Conservation (phyloP, 2,113 vertebrate species). For the Cinclus cinclus region DNA sequence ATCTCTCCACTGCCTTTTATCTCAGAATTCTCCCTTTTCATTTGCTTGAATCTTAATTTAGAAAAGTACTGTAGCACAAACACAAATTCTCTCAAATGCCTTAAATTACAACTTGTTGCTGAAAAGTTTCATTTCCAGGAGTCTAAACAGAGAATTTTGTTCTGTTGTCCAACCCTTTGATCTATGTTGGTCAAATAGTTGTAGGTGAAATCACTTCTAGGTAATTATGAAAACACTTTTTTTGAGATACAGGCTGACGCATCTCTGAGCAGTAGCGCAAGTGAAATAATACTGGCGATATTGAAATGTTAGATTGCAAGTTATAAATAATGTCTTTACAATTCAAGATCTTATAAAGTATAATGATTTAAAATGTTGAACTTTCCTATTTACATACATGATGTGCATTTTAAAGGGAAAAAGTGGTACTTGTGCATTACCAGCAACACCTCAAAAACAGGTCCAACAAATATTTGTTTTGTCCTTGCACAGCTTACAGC, state of each 20-base stretch:
- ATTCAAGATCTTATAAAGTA: not conserved
- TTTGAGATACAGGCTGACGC: not conserved
- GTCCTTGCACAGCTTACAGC: not conserved
- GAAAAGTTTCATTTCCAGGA: not conserved
- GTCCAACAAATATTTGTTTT: not conserved
- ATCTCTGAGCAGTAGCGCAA: not conserved
- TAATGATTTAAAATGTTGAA: not conserved
- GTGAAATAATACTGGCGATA: not conserved
- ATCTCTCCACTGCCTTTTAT: not conserved
- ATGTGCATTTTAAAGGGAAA: not conserved
- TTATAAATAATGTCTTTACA: not conserved
- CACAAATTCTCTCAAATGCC: not conserved
- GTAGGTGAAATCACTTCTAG: not conserved
- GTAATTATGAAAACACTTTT: not conserved
- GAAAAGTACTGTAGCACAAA: not conserved
- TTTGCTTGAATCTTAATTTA: not conserved
- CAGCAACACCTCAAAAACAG: not conserved
- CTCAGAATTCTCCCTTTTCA: not conserved
- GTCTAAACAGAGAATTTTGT: not conserved
- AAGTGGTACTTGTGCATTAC: not conserved
- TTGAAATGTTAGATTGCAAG: not conserved
- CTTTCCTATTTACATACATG: rapidly evolving
- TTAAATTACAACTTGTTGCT: not conserved
- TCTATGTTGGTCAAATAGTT: not conserved
- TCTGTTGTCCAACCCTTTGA: not conserved